phyloP scores from a whole-genome alignment of 1,140 invertebrate genomes.

The Macrobrachium rosenbergii region DNA sequence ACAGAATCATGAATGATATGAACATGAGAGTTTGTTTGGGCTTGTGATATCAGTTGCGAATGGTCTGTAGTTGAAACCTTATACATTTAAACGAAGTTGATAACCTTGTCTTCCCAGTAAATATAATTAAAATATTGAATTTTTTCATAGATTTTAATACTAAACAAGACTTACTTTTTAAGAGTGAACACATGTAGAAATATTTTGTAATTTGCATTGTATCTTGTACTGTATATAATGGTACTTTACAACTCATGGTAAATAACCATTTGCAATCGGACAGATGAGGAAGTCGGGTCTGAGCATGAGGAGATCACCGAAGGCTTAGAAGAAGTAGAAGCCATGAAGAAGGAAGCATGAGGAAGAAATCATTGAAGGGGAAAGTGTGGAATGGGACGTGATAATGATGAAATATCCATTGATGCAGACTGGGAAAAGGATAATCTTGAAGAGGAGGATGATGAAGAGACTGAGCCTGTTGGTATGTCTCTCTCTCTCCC shows the following conservation, averaged over 20 bases:
- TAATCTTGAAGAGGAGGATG: constrained; percentile 52
- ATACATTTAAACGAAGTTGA: too few relatives aligned
- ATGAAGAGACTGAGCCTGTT: constrained; percentile 33
- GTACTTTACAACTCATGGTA: background rate
- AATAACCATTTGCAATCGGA: background rate
- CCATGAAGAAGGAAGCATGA: constrained; percentile 24
- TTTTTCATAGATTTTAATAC: too few relatives aligned
- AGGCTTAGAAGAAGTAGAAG: constrained; percentile 46
- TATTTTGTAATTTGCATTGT: background rate
- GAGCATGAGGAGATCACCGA: constrained; percentile 57
- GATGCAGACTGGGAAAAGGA: constrained; percentile 56
- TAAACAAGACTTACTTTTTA: too few relatives aligned
- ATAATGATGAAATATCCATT: constrained; percentile 20
- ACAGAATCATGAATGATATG: too few relatives aligned
- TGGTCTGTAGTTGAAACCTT: too few relatives aligned
- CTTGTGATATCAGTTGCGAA: too few relatives aligned
- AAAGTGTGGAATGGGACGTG: constrained; percentile 10
- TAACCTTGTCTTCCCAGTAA: too few relatives aligned
- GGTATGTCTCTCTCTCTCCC: background rate
- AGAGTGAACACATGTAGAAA: too few relatives aligned
- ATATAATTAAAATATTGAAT: too few relatives aligned
- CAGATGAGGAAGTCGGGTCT: constrained; percentile 50
- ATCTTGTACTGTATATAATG: background rate
- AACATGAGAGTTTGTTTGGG: too few relatives aligned
- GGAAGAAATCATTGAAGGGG: background rate